Evolutionary conservation across 2,797 vertebrate species (phyloP).

Genomic region (Tauraco hartlaubi): DNA sequence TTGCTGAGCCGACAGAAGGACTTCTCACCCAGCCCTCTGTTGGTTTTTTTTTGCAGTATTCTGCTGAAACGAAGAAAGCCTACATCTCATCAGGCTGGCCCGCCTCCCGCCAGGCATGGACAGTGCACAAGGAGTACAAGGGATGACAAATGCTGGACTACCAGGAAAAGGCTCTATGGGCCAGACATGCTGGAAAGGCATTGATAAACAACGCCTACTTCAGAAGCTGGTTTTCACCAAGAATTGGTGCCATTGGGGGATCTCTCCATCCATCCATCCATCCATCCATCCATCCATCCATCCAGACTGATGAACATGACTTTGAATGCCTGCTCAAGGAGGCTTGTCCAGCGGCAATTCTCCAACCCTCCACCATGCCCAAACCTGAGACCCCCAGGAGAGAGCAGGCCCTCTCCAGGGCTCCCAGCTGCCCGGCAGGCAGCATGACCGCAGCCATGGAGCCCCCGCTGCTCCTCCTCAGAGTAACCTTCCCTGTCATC

Average conservation of each 20-base stretch:
- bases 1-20: not conserved
- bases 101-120: accelerated
- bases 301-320: not conserved
- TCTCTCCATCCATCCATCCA: not conserved
- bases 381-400: too few species aligned
- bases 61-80: not conserved
- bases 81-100: not conserved
- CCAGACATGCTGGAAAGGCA: not conserved
- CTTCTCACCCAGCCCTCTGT: not conserved
- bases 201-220: not conserved
- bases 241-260: not conserved
- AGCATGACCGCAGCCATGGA: not conserved
- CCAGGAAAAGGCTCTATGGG: not conserved
- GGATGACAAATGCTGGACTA: not conserved
- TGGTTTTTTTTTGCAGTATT: not conserved
- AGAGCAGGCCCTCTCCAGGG: not conserved
- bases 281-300: not conserved
- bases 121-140: not conserved
- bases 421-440: not conserved
- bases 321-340: not conserved
- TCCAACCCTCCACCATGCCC: not conserved
- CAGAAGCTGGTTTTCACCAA: not conserved
- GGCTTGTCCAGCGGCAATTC: not conserved
- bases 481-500: not conserved
- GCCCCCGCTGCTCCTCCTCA: not conserved